A percentile compares a stretch with the other conserved stretches of the same genome.
Evolutionary conservation across 2,888 invertebrate species (phyloP).

Genomic region (Tenthredo amoena): DNA sequence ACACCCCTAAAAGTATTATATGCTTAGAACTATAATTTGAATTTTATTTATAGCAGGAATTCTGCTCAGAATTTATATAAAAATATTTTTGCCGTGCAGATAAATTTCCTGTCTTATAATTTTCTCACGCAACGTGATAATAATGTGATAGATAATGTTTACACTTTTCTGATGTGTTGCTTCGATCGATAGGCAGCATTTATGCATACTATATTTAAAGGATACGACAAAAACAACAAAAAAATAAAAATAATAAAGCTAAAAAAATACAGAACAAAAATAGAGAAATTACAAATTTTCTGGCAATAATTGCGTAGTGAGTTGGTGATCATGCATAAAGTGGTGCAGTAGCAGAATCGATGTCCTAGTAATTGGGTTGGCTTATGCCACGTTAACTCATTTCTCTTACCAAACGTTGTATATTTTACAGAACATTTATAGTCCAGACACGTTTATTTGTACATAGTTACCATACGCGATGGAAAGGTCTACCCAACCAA

Average conservation of each 20-base stretch:
- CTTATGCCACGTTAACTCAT: constrained; percentile 52
- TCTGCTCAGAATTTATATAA: constrained; percentile 52
- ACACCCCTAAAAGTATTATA: constrained; percentile 40
- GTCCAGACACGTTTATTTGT: constrained; percentile 73
- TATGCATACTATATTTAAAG: neutral
- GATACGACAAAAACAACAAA: neutral
- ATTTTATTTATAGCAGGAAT: constrained; percentile 46
- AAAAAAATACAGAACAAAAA: neutral
- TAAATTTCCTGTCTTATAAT: constrained; percentile 21
- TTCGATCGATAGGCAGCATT: constrained; percentile 18
- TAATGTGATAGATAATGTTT: constrained; percentile 15
- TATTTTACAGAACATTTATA: constrained; percentile 70
- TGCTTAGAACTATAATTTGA: constrained; percentile 45
- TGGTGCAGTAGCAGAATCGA: constrained; percentile 53
- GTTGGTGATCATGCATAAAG: constrained; percentile 40
- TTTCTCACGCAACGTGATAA: constrained; percentile 36
- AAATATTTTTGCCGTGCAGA: constrained; percentile 50
- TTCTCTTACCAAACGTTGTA: constrained; percentile 57
- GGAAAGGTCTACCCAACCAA: constrained; percentile 73
- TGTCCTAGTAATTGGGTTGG: constrained; percentile 58
- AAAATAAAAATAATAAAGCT: constrained; percentile 8
- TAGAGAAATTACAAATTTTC: neutral
- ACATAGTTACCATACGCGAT: constrained; percentile 75
- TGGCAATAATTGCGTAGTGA: constrained; percentile 39
- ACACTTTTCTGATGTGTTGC: constrained; percentile 11